These are phyloP conservation scores for Zophobas atratus DNA, from an alignment of 1,140 invertebrate species.

Conservation along the genomic window DNA sequence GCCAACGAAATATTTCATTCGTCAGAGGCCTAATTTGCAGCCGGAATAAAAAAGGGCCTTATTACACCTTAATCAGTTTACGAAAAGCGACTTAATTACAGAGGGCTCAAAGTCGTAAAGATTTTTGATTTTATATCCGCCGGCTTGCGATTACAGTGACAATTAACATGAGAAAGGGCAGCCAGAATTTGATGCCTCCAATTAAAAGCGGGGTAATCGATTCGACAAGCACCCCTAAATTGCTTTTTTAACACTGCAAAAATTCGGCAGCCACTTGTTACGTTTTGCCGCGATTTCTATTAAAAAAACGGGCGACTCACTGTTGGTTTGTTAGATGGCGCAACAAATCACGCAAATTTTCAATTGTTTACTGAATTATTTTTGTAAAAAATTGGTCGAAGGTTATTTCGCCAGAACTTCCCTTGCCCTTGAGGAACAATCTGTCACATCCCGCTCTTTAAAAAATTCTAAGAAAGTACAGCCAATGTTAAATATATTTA, in stretches of 20 bases:
- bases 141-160: background rate
- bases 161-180: conserved; percentile 4
- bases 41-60: background rate
- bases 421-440: no score
- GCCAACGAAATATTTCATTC: background rate
- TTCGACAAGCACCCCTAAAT: conserved; percentile 13
- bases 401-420: no score
- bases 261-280: conserved; percentile 8
- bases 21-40: background rate
- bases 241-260: conserved; percentile 11
- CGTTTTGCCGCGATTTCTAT: background rate
- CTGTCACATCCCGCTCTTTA: no score
- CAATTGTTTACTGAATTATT: no score
- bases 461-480: no score
- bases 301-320: background rate
- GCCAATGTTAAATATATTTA: no score
- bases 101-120: background rate
- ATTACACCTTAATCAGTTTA: background rate
- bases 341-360: background rate
- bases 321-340: background rate
- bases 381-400: no score
- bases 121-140: background rate
- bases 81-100: background rate
- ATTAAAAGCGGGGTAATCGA: conserved; percentile 7
- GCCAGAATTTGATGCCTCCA: background rate